phyloP scores from a whole-genome alignment of 2,888 invertebrate genomes.

The Standfussiana lucernea region DNA sequence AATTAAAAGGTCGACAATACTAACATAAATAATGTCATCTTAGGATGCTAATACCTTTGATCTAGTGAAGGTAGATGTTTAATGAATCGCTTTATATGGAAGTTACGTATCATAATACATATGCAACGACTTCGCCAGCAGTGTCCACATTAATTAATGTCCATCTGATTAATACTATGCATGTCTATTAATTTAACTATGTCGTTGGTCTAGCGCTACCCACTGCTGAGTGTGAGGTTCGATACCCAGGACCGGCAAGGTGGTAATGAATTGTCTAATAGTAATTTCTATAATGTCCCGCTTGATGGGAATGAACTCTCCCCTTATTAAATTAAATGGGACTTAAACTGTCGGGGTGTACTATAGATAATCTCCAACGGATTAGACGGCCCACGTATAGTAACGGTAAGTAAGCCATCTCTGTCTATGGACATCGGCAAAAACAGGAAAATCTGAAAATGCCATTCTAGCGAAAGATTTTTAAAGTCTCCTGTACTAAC shows the following conservation, averaged over 20 bases:
- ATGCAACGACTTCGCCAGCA: constrained; percentile 21
- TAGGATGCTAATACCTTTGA: constrained; percentile 28
- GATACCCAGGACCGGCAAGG: not conserved
- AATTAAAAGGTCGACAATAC: not conserved
- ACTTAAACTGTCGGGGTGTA: not conserved
- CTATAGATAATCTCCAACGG: not conserved
- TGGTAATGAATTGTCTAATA: not conserved
- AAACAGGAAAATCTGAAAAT: not conserved
- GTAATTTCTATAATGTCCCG: not conserved
- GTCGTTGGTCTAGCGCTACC: not conserved
- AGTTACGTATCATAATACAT: constrained; percentile 27
- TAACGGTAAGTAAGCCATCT: not conserved
- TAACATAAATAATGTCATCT: not conserved
- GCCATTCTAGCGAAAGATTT: not conserved
- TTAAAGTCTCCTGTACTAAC: not conserved
- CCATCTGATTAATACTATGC: constrained; percentile 12
- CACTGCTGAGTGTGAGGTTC: not conserved
- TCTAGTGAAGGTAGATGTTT: constrained; percentile 11
- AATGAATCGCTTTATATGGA: constrained; percentile 51
- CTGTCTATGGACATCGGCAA: not conserved
- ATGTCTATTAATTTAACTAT: constrained; percentile 11
- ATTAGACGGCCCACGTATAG: not conserved
- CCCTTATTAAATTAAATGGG: not conserved
- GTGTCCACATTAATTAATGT: constrained; percentile 31
- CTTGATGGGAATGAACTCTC: not conserved